phyloP scores from a whole-genome alignment of 2,113 vertebrate species.

The Excalfactoria chinensis region DNA sequence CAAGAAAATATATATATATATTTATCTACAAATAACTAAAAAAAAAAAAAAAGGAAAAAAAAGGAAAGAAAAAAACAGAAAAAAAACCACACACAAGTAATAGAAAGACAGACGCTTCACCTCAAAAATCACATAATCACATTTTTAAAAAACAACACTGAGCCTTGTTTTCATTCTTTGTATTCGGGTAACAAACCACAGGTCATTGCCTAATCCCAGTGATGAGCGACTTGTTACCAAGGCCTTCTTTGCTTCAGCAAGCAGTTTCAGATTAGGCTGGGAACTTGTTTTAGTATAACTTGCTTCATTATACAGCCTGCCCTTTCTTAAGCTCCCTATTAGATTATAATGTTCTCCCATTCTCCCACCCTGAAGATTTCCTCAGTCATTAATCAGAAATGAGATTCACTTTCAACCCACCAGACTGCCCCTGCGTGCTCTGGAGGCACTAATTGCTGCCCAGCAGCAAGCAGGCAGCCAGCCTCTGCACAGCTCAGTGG shows the following conservation, averaged over 20 bases:
- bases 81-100: background rate
- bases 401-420: slow-evolving; percentile 38
- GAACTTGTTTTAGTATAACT: background rate
- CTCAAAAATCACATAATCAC: background rate
- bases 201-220: background rate
- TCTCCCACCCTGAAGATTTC: slow-evolving; percentile 23
- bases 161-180: background rate
- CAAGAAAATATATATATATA: background rate
- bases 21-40: background rate
- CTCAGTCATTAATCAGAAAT: slow-evolving; percentile 49
- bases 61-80: background rate
- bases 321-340: slow-evolving; percentile 18
- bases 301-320: background rate
- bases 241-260: background rate
- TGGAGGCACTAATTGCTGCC: slow-evolving; percentile 32
- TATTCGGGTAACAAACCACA: background rate
- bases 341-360: slow-evolving; percentile 17
- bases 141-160: background rate
- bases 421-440: slow-evolving; percentile 23
- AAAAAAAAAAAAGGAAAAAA: background rate
- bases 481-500: background rate
- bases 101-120: background rate
- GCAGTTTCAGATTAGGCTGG: background rate
- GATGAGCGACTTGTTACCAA: background rate
- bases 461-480: background rate